Conservation (phyloP, 53 echinoderm and acorn worm species). For the Arbacia lixula region DNA sequence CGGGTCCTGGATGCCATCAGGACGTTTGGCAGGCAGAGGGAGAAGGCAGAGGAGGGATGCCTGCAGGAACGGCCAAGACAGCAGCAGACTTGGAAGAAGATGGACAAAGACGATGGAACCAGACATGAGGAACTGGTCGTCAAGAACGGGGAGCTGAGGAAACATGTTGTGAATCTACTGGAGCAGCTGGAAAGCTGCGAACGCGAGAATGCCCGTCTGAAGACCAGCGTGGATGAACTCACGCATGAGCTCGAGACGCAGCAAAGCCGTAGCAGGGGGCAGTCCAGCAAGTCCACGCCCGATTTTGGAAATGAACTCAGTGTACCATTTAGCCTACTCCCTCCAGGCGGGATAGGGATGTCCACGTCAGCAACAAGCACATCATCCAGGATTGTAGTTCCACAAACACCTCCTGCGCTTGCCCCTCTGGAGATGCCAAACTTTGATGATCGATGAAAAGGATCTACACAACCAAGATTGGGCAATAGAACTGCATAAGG, state of each 20-base stretch:
- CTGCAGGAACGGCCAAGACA: neutral
- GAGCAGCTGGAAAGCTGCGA: conserved; percentile 75
- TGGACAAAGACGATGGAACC: conserved; percentile 13
- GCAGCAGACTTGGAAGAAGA: neutral
- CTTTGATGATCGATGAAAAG: conserved; percentile 41
- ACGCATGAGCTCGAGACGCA: conserved; percentile 15
- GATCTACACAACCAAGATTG: too few relatives aligned
- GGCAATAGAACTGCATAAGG: too few relatives aligned
- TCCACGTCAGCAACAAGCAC: neutral
- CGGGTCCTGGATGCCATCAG: conserved; percentile 6
- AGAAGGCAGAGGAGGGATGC: neutral
- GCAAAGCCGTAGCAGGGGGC: neutral
- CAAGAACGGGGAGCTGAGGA: conserved; percentile 67
- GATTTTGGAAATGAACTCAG: conserved; percentile 1
- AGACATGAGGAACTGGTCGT: conserved; percentile 42
- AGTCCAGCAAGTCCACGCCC: neutral
- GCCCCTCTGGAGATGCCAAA: conserved; percentile 61
- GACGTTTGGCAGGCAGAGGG: neutral
- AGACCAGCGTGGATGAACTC: conserved; percentile 48
- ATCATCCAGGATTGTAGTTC: conserved; percentile 1
- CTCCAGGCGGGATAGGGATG: neutral
- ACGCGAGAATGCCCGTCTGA: conserved; percentile 69
- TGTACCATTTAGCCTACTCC: conserved; percentile 23
- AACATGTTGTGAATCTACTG: conserved; percentile 68
- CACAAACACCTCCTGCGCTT: conserved; percentile 42